Evolutionary conservation across 2,888 invertebrate genomes (phyloP).

Genomic region (Aelia acuminata): DNA sequence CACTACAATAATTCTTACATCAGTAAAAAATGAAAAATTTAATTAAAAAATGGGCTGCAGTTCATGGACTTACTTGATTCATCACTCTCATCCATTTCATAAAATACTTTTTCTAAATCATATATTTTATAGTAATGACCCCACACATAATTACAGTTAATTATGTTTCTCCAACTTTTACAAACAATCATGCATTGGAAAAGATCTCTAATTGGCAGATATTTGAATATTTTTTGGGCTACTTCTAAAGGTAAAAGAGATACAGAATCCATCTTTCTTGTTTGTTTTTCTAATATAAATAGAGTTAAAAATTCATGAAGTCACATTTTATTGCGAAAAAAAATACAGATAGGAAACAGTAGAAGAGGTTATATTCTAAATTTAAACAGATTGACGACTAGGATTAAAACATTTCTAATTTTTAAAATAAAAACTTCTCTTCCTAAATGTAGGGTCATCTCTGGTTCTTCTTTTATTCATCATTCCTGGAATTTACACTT

Average conservation of each 20-base stretch:
- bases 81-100: background rate
- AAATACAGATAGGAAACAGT: background rate
- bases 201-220: background rate
- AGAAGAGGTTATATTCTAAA: background rate
- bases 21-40: background rate
- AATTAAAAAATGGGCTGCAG: background rate
- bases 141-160: slow-evolving; percentile 52
- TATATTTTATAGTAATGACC: slow-evolving; percentile 27
- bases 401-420: background rate
- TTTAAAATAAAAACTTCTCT: background rate
- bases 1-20: background rate
- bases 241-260: background rate
- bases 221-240: slow-evolving; percentile 10
- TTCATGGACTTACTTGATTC: background rate
- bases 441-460: background rate
- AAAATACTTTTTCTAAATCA: slow-evolving; percentile 20
- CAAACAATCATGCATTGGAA: slow-evolving; percentile 47
- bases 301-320: background rate
- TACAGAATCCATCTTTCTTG: slow-evolving; percentile 14
- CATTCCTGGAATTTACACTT: background rate
- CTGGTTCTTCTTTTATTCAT: background rate
- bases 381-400: background rate
- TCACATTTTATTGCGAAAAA: background rate
- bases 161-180: slow-evolving; percentile 21
- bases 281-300: background rate